phyloP scores from a whole-genome alignment of 1,140 invertebrate genomes.

The Drosophila ogumai region DNA sequence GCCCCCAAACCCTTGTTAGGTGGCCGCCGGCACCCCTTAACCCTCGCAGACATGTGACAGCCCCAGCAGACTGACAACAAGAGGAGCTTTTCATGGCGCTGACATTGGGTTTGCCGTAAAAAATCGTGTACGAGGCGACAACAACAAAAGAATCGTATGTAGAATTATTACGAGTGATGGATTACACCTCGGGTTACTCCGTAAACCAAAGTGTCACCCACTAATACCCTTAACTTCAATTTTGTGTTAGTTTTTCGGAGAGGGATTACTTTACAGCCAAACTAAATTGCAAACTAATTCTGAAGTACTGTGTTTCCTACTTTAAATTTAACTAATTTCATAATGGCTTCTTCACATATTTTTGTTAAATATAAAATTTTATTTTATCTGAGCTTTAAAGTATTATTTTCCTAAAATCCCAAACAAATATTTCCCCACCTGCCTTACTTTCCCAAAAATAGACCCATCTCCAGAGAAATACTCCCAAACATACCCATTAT shows the following conservation, averaged over 20 bases:
- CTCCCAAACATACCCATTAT: constrained; percentile 27
- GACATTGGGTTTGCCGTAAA: constrained; percentile 80
- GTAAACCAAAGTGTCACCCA: not conserved
- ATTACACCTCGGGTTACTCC: constrained; percentile 17
- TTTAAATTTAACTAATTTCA: no score
- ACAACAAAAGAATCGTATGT: constrained; percentile 26
- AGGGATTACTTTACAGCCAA: not conserved
- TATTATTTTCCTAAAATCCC: not conserved
- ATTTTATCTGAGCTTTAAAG: not conserved
- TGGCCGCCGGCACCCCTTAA: constrained; percentile 2
- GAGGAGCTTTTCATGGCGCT: constrained; percentile 70
- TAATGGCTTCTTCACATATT: not conserved
- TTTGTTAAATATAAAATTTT: not conserved
- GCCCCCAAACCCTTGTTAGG: constrained; percentile 26
- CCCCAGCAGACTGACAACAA: constrained; percentile 53
- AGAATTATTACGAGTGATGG: constrained; percentile 12
- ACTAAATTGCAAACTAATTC: not conserved
- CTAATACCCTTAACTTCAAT: not conserved
- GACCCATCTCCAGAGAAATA: not conserved
- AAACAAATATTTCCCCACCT: not conserved
- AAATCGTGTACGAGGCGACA: constrained; percentile 46
- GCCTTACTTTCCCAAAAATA: not conserved
- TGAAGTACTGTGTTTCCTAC: no score
- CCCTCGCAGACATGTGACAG: constrained; percentile 44
- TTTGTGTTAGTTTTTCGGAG: not conserved